Base-by-base conservation (phyloP, 2,797 vertebrate species). In the Emys orbicularis region DNA sequence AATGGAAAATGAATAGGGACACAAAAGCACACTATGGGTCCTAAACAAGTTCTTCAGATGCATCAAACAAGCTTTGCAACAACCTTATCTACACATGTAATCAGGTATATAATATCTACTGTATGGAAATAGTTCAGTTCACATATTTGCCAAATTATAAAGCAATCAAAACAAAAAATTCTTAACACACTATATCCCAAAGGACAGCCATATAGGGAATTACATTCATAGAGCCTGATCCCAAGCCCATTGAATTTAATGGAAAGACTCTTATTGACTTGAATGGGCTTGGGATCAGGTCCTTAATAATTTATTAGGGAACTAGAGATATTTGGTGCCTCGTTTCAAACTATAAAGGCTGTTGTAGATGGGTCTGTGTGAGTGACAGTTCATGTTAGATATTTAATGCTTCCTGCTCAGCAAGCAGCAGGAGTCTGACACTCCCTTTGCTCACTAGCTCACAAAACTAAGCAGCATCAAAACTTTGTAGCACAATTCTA, bases 51-150 rank as follows among this genome's bases (percentile, higher is more conserved):
- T 57, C 11, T 47, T 34, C 41, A 4, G 3, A 5, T 23, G 3
- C 37, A 72, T 10, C 4, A 86, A 52, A 16, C 7, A 83, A 4
- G 1, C 5, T 37, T 6, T 1, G 6, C 12, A 80, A 21, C n/a
- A 86, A 0, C 4, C 4, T 50, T 23, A 47, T 2, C 25, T 79
- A 89, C 85, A 29, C 0, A 0, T 1, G 1, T 8, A 4, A 41
- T 87, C 10, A 65, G n/a, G 12, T 76, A 9, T 53, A 1, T 31
- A 6, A 27, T 31, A 41, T 4, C 21, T 31, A 41, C 3, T 57
- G 4, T 49, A 74, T 89, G 89, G 89, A 59, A 8, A 65, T 37
- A 41, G 86, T 87, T 84, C 0, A 18, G 18, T 68, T 12, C 10
- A 16, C 5, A 0, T 44, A 53, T 59, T 92, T 84, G 79, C 1